These are phyloP conservation scores for Pilophorus perplexus DNA, from an alignment of 2,888 invertebrate species.

Conservation along the genomic window DNA sequence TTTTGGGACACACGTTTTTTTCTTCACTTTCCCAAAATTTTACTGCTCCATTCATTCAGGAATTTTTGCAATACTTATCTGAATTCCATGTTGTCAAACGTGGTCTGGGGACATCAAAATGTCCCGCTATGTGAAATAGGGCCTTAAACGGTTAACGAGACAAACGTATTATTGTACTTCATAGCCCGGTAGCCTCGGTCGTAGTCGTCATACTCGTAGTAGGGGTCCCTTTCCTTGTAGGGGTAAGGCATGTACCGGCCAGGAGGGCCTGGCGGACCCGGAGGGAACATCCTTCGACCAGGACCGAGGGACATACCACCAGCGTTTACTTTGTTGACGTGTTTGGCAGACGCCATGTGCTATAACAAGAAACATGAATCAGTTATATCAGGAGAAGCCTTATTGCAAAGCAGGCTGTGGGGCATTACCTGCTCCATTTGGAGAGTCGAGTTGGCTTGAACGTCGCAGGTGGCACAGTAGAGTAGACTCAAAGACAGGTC, in stretches of 20 bases:
- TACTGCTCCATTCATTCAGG: no score
- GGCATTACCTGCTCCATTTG: slow-evolving; percentile 52
- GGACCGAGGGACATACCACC: slow-evolving; percentile 20
- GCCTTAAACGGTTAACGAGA: no score
- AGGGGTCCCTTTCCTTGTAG: slow-evolving; percentile 12
- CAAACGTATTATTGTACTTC: no score
- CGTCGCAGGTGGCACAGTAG: slow-evolving; percentile 55
- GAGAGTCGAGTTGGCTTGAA: slow-evolving; percentile 55
- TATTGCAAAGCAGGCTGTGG: neutral
- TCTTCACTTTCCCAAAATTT: no score
- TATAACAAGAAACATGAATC: slow-evolving; percentile 47
- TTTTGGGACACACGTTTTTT: no score
- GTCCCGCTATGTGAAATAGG: no score
- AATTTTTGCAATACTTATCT: no score
- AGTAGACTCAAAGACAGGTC: slow-evolving; percentile 53
- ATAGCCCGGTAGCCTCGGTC: neutral
- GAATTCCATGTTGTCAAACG: no score
- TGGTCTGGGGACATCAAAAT: no score
- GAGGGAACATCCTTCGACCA: neutral
- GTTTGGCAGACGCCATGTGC: slow-evolving; percentile 53
- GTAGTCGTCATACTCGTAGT: slow-evolving; percentile 8
- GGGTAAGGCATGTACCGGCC: slow-evolving; percentile 32
- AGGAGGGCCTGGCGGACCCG: slow-evolving; percentile 11
- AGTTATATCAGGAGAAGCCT: neutral
- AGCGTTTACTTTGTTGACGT: slow-evolving; percentile 52